A percentile compares a stretch with the other conserved stretches of the same genome.
Conservation (phyloP, 1,140 invertebrate species). For the Bombus polaris region DNA sequence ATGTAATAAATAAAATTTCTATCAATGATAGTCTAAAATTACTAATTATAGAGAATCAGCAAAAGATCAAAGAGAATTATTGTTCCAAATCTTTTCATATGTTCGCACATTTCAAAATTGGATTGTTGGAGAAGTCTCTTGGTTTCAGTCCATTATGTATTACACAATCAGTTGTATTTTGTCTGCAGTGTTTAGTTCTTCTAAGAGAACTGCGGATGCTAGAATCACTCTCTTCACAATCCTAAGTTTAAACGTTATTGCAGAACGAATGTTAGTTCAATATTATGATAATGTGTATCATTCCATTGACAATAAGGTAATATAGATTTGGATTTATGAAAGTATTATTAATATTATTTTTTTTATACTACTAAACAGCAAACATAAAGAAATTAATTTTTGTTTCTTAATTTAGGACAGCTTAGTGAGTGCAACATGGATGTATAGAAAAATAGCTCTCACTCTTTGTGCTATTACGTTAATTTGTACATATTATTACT, state of each 20-base stretch:
- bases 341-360: not conserved
- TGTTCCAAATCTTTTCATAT: conserved; percentile 85
- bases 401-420: conserved; percentile 52
- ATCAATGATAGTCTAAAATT: not conserved
- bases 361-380: not conserved
- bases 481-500: conserved; percentile 71
- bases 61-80: conserved; percentile 82
- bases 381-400: not conserved
- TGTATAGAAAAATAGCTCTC: conserved; percentile 71
- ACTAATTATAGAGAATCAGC: conserved; percentile 78
- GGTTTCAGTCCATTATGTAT: conserved; percentile 85
- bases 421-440: conserved; percentile 71
- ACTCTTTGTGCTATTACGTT: conserved; percentile 67
- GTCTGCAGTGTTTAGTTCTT: conserved; percentile 83
- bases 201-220: conserved; percentile 81
- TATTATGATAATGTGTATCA: conserved; percentile 68
- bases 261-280: conserved; percentile 76
- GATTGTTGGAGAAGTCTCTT: conserved; percentile 84
- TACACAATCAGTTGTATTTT: conserved; percentile 82
- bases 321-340: not conserved
- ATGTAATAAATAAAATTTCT: not conserved
- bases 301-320: conserved; percentile 69
- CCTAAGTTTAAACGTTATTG: conserved; percentile 79
- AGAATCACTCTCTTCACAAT: conserved; percentile 83
- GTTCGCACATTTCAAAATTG: conserved; percentile 83